Conservation (phyloP, 2,888 invertebrate species). For the Ganaspis brasiliensis region DNA sequence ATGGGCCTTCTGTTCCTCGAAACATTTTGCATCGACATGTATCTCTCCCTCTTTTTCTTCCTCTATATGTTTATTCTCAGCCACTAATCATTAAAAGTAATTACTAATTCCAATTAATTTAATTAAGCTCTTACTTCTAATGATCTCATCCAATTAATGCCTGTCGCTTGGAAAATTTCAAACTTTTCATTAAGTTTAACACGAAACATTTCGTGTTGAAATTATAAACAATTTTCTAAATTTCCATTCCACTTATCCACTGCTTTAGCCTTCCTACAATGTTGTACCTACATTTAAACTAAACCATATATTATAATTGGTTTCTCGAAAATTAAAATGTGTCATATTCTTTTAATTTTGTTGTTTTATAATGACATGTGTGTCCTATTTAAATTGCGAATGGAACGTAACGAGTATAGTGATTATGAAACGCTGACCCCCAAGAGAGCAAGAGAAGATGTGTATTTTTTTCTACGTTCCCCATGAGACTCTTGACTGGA, state of each 20-base stretch:
- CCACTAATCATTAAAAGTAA: slow-evolving; percentile 41
- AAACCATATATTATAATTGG: too few relatives aligned
- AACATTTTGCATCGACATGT: slow-evolving; percentile 67
- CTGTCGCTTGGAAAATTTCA: background rate
- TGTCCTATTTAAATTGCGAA: too few relatives aligned
- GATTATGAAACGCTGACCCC: slow-evolving; percentile 21
- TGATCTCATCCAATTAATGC: background rate
- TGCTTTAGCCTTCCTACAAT: too few relatives aligned
- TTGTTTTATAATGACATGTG: slow-evolving; percentile 8
- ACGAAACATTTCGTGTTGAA: too few relatives aligned
- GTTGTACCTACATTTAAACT: too few relatives aligned
- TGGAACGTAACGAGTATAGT: background rate
- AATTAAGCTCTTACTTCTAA: slow-evolving; percentile 10
- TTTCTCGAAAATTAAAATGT: too few relatives aligned
- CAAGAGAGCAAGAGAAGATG: slow-evolving; percentile 14
- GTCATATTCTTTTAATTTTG: too few relatives aligned
- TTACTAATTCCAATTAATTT: slow-evolving; percentile 37
- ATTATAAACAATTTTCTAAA: too few relatives aligned
- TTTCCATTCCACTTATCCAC: too few relatives aligned
- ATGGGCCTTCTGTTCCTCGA: slow-evolving; percentile 60
- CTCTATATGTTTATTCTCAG: slow-evolving; percentile 48
- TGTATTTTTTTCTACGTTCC: background rate
- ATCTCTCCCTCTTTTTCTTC: slow-evolving; percentile 49
- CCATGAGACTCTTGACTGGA: slow-evolving; percentile 7
- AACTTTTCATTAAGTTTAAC: background rate